phyloP scores from a whole-genome alignment of 2,113 vertebrate species.

The Myrmecobius fasciatus region DNA sequence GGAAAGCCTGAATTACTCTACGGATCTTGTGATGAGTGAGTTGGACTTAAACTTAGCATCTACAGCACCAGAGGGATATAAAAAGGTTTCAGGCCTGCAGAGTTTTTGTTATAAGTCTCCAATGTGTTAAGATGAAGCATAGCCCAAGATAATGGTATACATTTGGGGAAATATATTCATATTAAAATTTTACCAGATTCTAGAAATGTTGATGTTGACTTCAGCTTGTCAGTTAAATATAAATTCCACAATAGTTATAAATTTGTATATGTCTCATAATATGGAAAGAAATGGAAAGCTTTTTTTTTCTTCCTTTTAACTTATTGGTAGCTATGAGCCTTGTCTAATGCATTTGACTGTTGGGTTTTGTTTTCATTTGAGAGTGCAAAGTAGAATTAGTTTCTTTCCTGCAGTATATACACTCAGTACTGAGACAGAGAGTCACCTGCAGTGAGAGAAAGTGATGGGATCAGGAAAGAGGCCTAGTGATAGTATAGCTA shows the following conservation, averaged over 20 bases:
- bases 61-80: neutral
- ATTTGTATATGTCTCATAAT: conserved; percentile 61
- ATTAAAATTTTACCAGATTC: conserved; percentile 50
- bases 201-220: conserved; percentile 50
- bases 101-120: neutral
- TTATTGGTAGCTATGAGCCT: conserved; percentile 40
- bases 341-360: conserved; percentile 13
- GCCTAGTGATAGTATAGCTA: neutral
- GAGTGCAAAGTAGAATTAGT: conserved; percentile 36
- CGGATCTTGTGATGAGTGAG: neutral
- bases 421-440: neutral
- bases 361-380: conserved; percentile 63
- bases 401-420: neutral
- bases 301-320: conserved; percentile 49
- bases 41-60: neutral
- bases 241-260: conserved; percentile 64
- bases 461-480: neutral
- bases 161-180: conserved; percentile 30
- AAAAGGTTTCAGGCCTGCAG: neutral
- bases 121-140: neutral
- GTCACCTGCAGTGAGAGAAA: neutral
- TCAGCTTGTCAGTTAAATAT: conserved; percentile 64
- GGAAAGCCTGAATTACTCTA: neutral
- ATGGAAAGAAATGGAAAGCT: conserved; percentile 63
- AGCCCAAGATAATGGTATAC: neutral